Evolutionary conservation across 2,113 vertebrate genomes (phyloP).

Genomic region (Catharus bicknelli): DNA sequence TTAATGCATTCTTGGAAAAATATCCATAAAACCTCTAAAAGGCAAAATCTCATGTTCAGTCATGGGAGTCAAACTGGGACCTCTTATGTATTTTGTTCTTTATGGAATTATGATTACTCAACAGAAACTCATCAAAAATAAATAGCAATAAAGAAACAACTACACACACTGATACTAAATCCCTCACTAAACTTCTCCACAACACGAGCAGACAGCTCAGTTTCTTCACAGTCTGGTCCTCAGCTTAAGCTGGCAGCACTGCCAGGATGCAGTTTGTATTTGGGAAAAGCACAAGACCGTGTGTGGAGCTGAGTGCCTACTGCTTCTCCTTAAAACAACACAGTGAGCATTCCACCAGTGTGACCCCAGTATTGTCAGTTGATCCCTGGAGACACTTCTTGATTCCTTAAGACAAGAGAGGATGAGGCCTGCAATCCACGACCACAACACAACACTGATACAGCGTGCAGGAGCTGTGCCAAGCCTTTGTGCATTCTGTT

Average conservation of each 20-base stretch:
- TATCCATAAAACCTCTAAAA: slow-evolving; percentile 38
- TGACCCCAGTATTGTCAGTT: not conserved
- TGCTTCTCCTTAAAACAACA: not conserved
- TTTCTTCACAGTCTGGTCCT: not conserved
- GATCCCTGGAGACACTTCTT: not conserved
- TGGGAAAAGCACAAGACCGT: not conserved
- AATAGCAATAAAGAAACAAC: not conserved
- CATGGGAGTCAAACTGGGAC: not conserved
- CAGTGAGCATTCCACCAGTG: not conserved
- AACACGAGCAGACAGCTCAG: not conserved
- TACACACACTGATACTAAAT: not conserved
- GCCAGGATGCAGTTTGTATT: fast-evolving
- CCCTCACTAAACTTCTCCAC: not conserved
- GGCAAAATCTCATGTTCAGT: slow-evolving; percentile 28
- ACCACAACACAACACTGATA: not conserved
- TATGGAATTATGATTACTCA: not conserved
- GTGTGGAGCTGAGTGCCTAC: not conserved
- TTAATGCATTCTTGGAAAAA: not conserved
- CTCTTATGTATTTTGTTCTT: not conserved
- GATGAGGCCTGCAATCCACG: not conserved
- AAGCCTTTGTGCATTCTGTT: slow-evolving; percentile 8
- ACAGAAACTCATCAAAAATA: not conserved
- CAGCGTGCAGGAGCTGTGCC: not conserved
- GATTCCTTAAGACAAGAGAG: not conserved
- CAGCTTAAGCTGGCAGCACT: not conserved